A percentile compares a stretch with the other conserved stretches of the same genome.
Evolutionary conservation across 2,113 vertebrate species (phyloP).

Genomic region (Ammodytes dubius): DNA sequence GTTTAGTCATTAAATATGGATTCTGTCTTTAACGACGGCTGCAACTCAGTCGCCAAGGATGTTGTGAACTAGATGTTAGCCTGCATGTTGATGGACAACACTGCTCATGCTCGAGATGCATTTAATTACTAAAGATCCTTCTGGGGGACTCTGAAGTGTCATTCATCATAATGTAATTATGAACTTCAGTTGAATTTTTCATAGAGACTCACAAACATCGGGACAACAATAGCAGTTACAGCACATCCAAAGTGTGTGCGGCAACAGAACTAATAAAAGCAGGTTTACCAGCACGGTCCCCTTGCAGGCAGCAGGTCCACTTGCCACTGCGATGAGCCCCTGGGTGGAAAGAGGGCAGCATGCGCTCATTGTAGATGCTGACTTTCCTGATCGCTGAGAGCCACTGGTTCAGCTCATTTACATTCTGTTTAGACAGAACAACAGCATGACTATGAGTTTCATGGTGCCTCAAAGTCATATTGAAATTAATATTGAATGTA

Average conservation of each 20-base stretch:
- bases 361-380: conserved; percentile 87
- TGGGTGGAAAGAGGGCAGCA: conserved; percentile 88
- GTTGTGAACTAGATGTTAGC: neutral
- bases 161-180: neutral
- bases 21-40: neutral
- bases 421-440: conserved; percentile 81
- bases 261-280: conserved; percentile 25
- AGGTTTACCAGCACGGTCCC: conserved; percentile 83
- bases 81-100: neutral
- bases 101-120: neutral
- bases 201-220: neutral
- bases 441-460: neutral
- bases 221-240: neutral
- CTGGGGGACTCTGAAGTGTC: neutral
- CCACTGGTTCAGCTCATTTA: conserved; percentile 95
- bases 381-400: conserved; percentile 91
- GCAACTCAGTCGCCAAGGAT: neutral
- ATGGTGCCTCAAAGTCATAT: neutral
- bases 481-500: neutral
- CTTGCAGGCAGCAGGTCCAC: conserved; percentile 93
- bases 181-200: neutral
- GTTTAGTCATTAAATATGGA: conserved; percentile 37
- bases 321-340: conserved; percentile 87
- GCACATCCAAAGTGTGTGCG: neutral
- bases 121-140: conserved; percentile 7